These are phyloP conservation scores for Shinisaurus crocodilurus DNA, from an alignment of 2,113 vertebrate species.

Conservation along the genomic window DNA sequence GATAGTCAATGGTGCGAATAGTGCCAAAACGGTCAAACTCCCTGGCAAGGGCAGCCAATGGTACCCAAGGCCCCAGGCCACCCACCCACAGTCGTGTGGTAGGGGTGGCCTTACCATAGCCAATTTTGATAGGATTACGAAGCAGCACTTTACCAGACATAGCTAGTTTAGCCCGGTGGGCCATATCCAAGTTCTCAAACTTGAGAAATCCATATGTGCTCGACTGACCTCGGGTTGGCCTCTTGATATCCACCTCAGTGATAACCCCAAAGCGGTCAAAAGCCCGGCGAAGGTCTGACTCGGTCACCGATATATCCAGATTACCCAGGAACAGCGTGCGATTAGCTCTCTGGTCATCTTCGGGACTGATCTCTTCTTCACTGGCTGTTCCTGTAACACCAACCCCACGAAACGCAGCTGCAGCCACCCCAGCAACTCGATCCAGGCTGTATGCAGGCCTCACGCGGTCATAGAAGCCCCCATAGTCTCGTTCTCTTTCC, in stretches of 20 bases:
- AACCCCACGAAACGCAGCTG: conserved; percentile 81
- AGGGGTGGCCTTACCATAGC: conserved; percentile 96
- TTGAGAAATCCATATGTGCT: conserved; percentile 97
- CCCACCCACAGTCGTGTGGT: conserved; percentile 97
- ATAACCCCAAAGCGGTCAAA: conserved; percentile 97
- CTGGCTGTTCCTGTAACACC: conserved; percentile 9
- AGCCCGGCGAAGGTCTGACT: conserved; percentile 89
- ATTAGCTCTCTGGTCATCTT: conserved; percentile 96
- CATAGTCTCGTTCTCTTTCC: conserved; percentile 91
- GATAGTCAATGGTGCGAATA: conserved; percentile 96
- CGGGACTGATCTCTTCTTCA: conserved; percentile 94
- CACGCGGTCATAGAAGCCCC: conserved; percentile 89
- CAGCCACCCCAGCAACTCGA: conserved; percentile 78
- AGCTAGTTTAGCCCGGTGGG: conserved; percentile 94
- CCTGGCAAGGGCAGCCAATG: conserved; percentile 90
- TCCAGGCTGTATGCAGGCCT: conserved; percentile 88
- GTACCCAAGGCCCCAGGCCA: conserved; percentile 95
- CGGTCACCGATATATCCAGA: conserved; percentile 92
- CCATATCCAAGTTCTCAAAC: conserved; percentile 98
- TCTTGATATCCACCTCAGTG: conserved; percentile 96
- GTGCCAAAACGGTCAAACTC: conserved; percentile 99
- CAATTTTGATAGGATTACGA: conserved; percentile 94
- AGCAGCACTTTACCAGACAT: conserved; percentile 98
- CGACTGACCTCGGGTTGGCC: conserved; percentile 88
- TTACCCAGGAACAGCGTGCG: conserved; percentile 96